A percentile compares a stretch with the other conserved stretches of the same genome.
Conservation (phyloP, 2,797 vertebrate species). For the Iguana delicatissima region DNA sequence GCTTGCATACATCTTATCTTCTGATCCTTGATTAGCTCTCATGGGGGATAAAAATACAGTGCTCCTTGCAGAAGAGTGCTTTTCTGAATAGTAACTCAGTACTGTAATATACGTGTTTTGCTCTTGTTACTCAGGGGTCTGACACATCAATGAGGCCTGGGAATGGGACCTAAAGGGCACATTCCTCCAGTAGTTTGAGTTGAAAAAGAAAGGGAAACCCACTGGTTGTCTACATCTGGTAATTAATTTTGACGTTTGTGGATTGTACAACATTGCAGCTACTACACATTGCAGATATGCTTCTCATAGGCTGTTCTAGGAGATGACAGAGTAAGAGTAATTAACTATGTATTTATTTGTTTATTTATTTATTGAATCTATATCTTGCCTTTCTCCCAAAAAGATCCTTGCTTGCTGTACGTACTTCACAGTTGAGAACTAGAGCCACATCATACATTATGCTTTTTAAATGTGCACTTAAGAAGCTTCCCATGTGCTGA, state of each 20-base stretch:
- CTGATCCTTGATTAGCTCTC: background rate
- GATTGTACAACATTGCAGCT: background rate
- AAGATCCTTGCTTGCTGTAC: background rate
- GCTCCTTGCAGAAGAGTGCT: background rate
- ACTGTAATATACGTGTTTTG: background rate
- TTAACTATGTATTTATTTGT: no score
- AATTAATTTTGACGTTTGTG: background rate
- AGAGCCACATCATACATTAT: background rate
- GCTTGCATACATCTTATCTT: slow-evolving; percentile 4
- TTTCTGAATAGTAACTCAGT: background rate
- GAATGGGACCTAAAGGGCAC: background rate
- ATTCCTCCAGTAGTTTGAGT: no score
- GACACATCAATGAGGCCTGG: background rate
- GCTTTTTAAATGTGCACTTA: background rate
- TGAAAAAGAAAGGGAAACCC: background rate
- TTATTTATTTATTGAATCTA: no score
- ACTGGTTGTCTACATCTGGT: background rate
- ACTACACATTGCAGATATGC: background rate
- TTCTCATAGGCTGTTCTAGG: background rate
- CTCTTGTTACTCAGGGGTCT: background rate
- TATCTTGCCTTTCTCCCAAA: no score
- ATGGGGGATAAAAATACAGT: background rate
- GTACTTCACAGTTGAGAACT: background rate
- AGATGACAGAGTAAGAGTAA: background rate
- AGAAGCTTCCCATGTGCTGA: background rate